phyloP scores from a whole-genome alignment of 2,113 vertebrate species.

The Cryptomyrus ogoouensis region DNA sequence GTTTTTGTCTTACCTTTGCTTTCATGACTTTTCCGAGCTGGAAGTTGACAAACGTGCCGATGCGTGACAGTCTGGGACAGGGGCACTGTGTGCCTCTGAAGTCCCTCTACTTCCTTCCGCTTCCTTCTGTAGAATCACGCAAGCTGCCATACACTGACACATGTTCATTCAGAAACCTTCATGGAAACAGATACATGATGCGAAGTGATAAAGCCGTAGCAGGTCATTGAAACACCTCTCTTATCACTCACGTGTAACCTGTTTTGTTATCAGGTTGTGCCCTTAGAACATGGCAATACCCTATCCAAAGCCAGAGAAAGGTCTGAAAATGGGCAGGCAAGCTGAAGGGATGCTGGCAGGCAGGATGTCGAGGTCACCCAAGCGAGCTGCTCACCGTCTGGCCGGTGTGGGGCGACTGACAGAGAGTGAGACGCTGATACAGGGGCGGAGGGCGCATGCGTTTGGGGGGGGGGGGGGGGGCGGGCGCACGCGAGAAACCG shows the following conservation, averaged over 20 bases:
- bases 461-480: constrained; percentile 39
- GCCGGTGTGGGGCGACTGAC: constrained; percentile 65
- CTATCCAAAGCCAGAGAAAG: neutral
- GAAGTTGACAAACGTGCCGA: neutral
- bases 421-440: constrained; percentile 27
- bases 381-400: neutral
- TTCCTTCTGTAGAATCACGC: neutral
- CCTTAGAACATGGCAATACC: neutral
- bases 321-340: neutral
- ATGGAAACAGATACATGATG: neutral
- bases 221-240: neutral
- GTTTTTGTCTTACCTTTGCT: neutral
- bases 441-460: neutral
- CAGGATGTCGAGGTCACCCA: neutral
- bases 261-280: neutral
- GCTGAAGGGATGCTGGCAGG: neutral
- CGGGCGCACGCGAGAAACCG: too few relatives aligned
- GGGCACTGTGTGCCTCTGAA: neutral
- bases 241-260: neutral
- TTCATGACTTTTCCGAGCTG: neutral
- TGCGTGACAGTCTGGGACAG: neutral
- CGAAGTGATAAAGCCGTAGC: neutral
- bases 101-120: neutral
- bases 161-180: neutral
- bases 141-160: neutral